phyloP scores from a whole-genome alignment of 2,113 vertebrate species.

The Calidris pugnax region DNA sequence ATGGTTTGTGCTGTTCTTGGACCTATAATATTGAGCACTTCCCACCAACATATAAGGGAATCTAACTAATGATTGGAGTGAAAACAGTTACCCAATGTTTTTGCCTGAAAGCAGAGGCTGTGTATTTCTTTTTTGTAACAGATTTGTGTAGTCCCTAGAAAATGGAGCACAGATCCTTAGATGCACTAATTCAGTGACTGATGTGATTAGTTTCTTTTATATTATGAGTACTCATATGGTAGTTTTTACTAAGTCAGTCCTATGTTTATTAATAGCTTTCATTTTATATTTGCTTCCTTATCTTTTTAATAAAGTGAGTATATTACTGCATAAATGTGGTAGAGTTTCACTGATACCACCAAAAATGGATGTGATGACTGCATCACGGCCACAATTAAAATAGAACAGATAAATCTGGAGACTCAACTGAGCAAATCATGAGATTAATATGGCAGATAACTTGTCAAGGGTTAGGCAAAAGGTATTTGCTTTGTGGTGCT shows the following conservation, averaged over 20 bases:
- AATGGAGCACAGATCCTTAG: not conserved
- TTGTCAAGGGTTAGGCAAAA: not conserved
- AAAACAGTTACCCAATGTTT: not conserved
- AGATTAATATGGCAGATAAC: slow-evolving; percentile 23
- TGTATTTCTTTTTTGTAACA: not conserved
- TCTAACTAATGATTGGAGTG: not conserved
- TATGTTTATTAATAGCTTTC: slow-evolving; percentile 53
- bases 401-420: not conserved
- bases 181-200: slow-evolving; percentile 5
- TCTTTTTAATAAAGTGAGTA: slow-evolving; percentile 62
- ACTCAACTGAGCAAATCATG: not conserved
- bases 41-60: not conserved
- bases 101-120: not conserved
- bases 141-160: not conserved
- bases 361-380: slow-evolving; percentile 2
- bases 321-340: slow-evolving; percentile 44
- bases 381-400: slow-evolving; percentile 42
- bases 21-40: not conserved
- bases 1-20: not conserved
- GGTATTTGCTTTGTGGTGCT: not conserved
- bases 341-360: not conserved
- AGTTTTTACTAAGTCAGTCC: not conserved
- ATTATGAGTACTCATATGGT: not conserved
- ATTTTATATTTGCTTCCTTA: slow-evolving; percentile 62
- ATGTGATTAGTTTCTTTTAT: not conserved